Evolutionary conservation across 2,113 vertebrate species (phyloP).

Genomic region (Nanger granti): DNA sequence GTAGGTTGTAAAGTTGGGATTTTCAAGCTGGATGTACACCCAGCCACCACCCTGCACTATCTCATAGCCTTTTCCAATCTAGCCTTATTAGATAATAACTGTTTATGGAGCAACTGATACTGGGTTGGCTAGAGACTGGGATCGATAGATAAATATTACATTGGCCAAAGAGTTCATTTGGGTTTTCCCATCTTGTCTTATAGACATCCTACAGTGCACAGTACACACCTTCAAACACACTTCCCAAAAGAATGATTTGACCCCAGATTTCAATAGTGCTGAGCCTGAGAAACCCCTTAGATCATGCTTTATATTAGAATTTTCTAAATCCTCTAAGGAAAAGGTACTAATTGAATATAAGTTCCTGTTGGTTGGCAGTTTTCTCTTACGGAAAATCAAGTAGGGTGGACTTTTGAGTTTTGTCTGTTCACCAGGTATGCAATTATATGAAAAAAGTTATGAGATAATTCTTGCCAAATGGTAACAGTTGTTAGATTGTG

Average conservation of each 20-base stretch:
- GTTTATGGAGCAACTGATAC: neutral
- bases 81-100: neutral
- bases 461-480: neutral
- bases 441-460: neutral
- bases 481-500: neutral
- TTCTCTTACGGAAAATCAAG: neutral
- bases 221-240: neutral
- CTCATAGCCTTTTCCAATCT: neutral
- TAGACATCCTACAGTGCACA: neutral
- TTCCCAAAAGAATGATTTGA: neutral
- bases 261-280: neutral
- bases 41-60: neutral
- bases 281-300: neutral
- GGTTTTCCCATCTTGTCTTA: neutral
- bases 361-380: neutral
- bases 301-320: neutral
- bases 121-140: neutral
- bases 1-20: neutral
- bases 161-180: neutral
- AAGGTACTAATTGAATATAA: neutral
- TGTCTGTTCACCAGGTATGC: neutral
- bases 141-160: neutral
- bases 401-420: neutral
- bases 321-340: neutral
- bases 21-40: neutral